A percentile compares a stretch with the other conserved stretches of the same genome.
Evolutionary conservation across 2,113 vertebrate species (phyloP).

Genomic region (Crotalus tigris): DNA sequence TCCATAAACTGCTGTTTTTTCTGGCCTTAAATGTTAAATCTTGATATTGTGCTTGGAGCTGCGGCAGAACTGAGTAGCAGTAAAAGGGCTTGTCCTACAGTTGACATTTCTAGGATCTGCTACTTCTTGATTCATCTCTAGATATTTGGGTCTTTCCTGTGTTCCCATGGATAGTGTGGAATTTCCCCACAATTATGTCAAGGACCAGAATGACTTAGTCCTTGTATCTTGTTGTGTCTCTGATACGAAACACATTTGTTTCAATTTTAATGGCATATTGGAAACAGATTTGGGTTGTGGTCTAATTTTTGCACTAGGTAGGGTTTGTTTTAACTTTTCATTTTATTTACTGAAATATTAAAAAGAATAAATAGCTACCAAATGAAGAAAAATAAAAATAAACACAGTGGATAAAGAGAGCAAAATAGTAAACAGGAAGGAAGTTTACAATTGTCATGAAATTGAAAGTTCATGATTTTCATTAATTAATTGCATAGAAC

Average conservation of each 20-base stretch:
- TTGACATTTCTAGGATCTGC: background rate
- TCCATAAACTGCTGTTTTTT: background rate
- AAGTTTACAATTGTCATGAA: background rate
- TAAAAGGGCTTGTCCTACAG: background rate
- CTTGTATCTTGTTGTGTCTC: background rate
- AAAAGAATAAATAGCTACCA: background rate
- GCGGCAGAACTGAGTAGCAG: background rate
- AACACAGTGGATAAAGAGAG: background rate
- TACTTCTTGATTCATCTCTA: background rate
- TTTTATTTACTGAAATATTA: background rate
- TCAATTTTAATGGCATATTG: background rate
- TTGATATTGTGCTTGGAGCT: background rate
- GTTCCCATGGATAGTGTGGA: background rate
- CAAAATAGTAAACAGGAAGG: background rate
- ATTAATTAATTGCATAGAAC: background rate
- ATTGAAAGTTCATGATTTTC: background rate
- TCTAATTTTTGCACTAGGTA: background rate
- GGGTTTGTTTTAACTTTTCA: background rate
- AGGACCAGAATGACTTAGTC: background rate
- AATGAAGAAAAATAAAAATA: background rate
- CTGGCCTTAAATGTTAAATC: background rate
- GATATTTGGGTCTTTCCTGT: background rate
- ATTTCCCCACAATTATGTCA: background rate
- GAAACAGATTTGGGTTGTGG: background rate
- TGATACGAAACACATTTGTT: background rate